Percentiles rank a stretch among this genome's conserved stretches.
These are phyloP conservation scores for Battus philenor DNA, from an alignment of 1,140 invertebrate genomes.

Conservation along the genomic window DNA sequence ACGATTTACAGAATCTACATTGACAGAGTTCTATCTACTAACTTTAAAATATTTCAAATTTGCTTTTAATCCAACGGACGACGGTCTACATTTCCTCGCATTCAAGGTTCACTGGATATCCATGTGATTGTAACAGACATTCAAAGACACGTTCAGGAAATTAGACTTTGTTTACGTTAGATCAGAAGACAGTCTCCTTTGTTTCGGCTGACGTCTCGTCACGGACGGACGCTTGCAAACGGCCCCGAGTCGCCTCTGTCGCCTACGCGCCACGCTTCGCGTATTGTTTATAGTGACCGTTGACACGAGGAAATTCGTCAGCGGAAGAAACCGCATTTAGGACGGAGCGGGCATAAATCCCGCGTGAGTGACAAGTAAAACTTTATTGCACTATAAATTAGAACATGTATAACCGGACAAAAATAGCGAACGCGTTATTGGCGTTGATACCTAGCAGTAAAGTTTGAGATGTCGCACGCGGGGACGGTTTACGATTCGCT, in stretches of 20 bases:
- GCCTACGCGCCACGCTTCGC: slow-evolving; percentile 41
- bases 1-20: slow-evolving; percentile 41
- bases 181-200: slow-evolving; percentile 64
- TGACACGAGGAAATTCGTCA: slow-evolving; percentile 67
- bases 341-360: slow-evolving; percentile 63
- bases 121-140: slow-evolving; percentile 13
- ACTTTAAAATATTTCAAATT: slow-evolving; percentile 16
- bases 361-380: slow-evolving; percentile 68
- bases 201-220: slow-evolving; percentile 40
- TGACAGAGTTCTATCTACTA: slow-evolving; percentile 31
- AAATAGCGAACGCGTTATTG: slow-evolving; percentile 55
- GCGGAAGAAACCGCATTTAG: slow-evolving; percentile 68
- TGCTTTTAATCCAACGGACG: neutral
- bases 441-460: slow-evolving; percentile 53
- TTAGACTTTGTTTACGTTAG: slow-evolving; percentile 63
- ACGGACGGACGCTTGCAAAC: slow-evolving; percentile 52
- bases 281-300: slow-evolving; percentile 52
- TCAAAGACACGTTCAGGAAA: slow-evolving; percentile 55
- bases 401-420: slow-evolving; percentile 54
- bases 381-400: slow-evolving; percentile 71
- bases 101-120: neutral
- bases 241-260: slow-evolving; percentile 49
- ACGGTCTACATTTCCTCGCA: slow-evolving; percentile 1
- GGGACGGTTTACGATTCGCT: slow-evolving; percentile 29
- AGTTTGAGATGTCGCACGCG: slow-evolving; percentile 59